phyloP scores from a whole-genome alignment of 2,888 invertebrate genomes.

The Chrysolina oricalcia region DNA sequence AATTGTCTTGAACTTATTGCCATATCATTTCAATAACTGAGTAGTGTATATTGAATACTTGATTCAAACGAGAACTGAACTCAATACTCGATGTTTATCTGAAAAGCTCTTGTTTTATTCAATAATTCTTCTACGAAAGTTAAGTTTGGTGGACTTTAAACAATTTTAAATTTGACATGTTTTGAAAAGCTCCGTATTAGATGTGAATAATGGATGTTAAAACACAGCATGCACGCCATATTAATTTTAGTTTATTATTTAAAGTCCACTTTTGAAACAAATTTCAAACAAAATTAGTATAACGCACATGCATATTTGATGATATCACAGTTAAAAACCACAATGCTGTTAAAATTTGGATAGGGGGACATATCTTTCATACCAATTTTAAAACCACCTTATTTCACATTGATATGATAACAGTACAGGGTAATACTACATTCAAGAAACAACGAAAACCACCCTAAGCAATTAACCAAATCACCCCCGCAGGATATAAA shows the following conservation, averaged over 20 bases:
- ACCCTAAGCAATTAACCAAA: not conserved
- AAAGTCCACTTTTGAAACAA: slow-evolving; percentile 71
- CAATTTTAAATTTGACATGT: slow-evolving; percentile 54
- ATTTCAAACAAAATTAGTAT: slow-evolving; percentile 48
- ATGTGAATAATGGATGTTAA: slow-evolving; percentile 34
- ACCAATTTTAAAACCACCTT: slow-evolving; percentile 1
- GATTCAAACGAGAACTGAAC: no score
- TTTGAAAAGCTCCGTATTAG: slow-evolving; percentile 39
- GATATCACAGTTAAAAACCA: slow-evolving; percentile 1
- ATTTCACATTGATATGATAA: not conserved
- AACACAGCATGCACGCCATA: slow-evolving; percentile 61
- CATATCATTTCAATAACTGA: no score
- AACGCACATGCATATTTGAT: slow-evolving; percentile 51
- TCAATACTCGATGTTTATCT: not conserved
- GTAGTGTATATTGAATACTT: no score
- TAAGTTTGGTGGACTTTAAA: slow-evolving; percentile 72
- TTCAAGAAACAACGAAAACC: not conserved
- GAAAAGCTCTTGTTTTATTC: slow-evolving; percentile 26
- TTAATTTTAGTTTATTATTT: slow-evolving; percentile 65
- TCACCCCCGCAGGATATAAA: slow-evolving; percentile 11
- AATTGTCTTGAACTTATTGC: no score
- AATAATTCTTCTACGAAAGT: slow-evolving; percentile 29
- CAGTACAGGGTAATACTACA: not conserved
- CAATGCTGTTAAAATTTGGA: not conserved
- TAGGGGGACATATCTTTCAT: not conserved